Evolutionary conservation across 2,113 vertebrate species (phyloP).

Genomic region (Heterotilapia buettikoferi): DNA sequence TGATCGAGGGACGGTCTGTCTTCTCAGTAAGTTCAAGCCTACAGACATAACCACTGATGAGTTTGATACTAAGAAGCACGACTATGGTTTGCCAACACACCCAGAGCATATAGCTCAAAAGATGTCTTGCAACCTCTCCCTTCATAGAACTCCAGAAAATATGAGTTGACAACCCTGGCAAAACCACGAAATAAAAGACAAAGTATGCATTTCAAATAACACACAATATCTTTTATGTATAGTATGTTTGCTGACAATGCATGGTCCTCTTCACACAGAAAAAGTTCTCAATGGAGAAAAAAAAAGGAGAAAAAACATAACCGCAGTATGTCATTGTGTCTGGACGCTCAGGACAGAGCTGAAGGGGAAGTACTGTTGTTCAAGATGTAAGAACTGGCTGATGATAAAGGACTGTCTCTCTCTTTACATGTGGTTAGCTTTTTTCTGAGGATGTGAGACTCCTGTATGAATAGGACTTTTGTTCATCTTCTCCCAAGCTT

Average conservation of each 20-base stretch:
- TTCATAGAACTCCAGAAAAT: constrained; percentile 1
- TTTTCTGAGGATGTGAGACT: background rate
- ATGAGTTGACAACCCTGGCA: background rate
- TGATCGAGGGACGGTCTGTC: constrained; percentile 4
- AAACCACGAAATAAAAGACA: background rate
- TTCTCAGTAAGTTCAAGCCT: constrained; percentile 2
- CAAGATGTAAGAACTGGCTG: constrained; percentile 48
- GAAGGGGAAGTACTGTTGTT: constrained; percentile 5
- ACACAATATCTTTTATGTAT: background rate
- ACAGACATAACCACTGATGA: background rate
- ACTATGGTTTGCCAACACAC: background rate
- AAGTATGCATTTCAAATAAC: background rate
- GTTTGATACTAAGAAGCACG: constrained; percentile 10
- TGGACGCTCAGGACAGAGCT: background rate
- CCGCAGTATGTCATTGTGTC: background rate
- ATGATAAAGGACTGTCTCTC: constrained; percentile 38
- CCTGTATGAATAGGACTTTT: constrained; percentile 41
- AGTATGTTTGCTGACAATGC: background rate
- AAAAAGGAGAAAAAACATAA: background rate
- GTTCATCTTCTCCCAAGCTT: constrained; percentile 22
- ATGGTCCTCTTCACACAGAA: background rate
- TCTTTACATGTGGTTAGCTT: constrained; percentile 55
- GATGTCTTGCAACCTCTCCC: background rate
- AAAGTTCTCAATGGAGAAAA: background rate
- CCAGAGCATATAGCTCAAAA: background rate